Percentiles rank a stretch among this genome's conserved stretches.
These are phyloP conservation scores for Trisateles emortualis DNA, from an alignment of 2,888 invertebrate genomes.

Conservation along the genomic window DNA sequence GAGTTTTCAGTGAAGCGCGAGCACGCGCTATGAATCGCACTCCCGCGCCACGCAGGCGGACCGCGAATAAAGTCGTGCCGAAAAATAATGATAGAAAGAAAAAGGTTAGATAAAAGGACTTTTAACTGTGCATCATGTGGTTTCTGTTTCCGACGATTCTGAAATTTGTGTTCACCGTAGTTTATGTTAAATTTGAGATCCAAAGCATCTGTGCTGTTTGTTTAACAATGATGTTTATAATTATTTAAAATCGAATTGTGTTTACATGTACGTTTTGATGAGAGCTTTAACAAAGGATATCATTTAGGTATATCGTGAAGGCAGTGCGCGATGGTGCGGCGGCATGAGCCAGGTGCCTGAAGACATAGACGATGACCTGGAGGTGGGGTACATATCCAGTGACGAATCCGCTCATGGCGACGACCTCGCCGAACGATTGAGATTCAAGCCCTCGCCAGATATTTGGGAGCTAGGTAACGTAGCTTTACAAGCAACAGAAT, in stretches of 20 bases:
- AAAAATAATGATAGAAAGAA: slow-evolving; percentile 65
- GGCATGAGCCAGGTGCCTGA: slow-evolving; percentile 75
- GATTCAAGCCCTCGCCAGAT: slow-evolving; percentile 78
- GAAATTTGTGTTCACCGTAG: background rate
- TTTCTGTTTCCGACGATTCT: background rate
- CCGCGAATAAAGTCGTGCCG: slow-evolving; percentile 42
- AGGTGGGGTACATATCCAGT: slow-evolving; percentile 83
- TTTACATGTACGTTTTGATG: background rate
- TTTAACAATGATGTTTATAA: slow-evolving; percentile 8
- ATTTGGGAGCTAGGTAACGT: slow-evolving; percentile 81
- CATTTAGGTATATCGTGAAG: slow-evolving; percentile 69
- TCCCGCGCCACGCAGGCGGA: slow-evolving; percentile 54
- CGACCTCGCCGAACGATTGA: slow-evolving; percentile 77
- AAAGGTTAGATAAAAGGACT: slow-evolving; percentile 45
- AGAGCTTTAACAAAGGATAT: background rate
- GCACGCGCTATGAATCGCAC: slow-evolving; percentile 63
- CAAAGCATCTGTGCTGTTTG: too few relatives aligned
- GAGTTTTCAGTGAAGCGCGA: slow-evolving; percentile 66
- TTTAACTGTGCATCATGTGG: slow-evolving; percentile 5
- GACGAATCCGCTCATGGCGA: slow-evolving; percentile 83
- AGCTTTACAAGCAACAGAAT: background rate
- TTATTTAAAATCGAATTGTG: background rate
- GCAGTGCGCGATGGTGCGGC: slow-evolving; percentile 74
- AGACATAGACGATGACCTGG: slow-evolving; percentile 76
- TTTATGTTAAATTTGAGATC: background rate